Percentiles rank a stretch among this genome's conserved stretches.
phyloP scores from a whole-genome alignment of 2,113 vertebrate species.

The Bucco capensis region DNA sequence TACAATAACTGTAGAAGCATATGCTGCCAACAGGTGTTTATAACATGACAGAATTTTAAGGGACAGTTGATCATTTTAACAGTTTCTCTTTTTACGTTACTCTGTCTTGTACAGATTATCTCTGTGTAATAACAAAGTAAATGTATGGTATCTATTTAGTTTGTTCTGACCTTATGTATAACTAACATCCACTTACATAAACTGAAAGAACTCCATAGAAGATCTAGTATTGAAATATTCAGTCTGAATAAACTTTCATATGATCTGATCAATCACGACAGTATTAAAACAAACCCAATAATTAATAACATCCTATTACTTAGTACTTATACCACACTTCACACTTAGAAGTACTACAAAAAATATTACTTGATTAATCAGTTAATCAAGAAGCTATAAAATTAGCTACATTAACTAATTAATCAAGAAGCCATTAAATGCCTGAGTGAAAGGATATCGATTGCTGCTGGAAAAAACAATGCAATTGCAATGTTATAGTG shows the following conservation, averaged over 20 bases:
- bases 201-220: neutral
- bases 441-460: conserved; percentile 12
- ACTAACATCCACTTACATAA: neutral
- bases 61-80: neutral
- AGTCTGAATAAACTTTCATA: neutral
- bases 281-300: neutral
- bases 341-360: neutral
- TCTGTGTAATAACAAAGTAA: neutral
- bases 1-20: neutral
- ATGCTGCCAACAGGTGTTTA: neutral
- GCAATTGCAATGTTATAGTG: neutral
- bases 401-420: conserved; percentile 40
- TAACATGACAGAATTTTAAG: neutral
- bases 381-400: conserved; percentile 28
- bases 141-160: neutral
- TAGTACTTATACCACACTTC: neutral
- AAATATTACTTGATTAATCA: conserved; percentile 19
- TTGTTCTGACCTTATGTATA: neutral
- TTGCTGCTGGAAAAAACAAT: conserved; percentile 24
- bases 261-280: neutral
- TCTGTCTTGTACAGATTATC: neutral
- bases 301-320: neutral
- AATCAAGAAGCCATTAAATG: conserved; percentile 27
- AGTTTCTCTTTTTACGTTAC: neutral
- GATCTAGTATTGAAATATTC: neutral